A percentile compares a stretch with the other conserved stretches of the same genome.
Conservation (phyloP, 2,888 invertebrate genomes). For the Caradrina kadenii region DNA sequence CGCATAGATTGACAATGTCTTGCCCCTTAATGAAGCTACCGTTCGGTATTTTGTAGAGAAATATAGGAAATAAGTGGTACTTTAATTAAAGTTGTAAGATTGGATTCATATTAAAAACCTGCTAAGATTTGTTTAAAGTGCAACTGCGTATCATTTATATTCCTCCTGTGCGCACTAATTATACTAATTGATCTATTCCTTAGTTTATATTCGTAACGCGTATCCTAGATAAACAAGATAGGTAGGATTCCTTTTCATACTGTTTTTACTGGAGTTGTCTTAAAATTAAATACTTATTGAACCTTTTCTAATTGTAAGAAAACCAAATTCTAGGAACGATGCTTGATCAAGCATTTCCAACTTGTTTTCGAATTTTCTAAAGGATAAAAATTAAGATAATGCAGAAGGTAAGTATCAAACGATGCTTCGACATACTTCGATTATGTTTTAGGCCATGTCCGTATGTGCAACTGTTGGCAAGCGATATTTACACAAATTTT, state of each 20-base stretch:
- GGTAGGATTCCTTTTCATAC: constrained; percentile 31
- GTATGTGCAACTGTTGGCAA: not conserved
- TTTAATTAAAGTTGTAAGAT: constrained; percentile 37
- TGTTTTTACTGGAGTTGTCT: not conserved
- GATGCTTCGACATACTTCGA: not conserved
- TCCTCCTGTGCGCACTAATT: constrained; percentile 47
- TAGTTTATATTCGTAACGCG: constrained; percentile 50
- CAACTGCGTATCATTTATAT: constrained; percentile 36
- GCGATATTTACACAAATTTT: no score
- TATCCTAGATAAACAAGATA: constrained; percentile 48
- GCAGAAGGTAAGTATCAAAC: not conserved
- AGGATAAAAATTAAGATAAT: not conserved
- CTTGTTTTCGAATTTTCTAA: not conserved
- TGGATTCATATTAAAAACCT: constrained; percentile 20
- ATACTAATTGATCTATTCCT: constrained; percentile 53
- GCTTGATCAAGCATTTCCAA: not conserved
- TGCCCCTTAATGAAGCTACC: constrained; percentile 79
- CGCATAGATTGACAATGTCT: constrained; percentile 83
- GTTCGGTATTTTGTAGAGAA: constrained; percentile 63
- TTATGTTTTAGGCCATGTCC: not conserved
- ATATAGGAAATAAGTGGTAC: constrained; percentile 66
- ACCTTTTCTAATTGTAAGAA: not conserved
- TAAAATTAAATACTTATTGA: constrained; percentile 7
- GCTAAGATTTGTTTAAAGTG: constrained; percentile 16
- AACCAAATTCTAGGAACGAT: not conserved